Evolutionary conservation across 2,888 invertebrate species (phyloP).

Genomic region (Stegophylla sp.): DNA sequence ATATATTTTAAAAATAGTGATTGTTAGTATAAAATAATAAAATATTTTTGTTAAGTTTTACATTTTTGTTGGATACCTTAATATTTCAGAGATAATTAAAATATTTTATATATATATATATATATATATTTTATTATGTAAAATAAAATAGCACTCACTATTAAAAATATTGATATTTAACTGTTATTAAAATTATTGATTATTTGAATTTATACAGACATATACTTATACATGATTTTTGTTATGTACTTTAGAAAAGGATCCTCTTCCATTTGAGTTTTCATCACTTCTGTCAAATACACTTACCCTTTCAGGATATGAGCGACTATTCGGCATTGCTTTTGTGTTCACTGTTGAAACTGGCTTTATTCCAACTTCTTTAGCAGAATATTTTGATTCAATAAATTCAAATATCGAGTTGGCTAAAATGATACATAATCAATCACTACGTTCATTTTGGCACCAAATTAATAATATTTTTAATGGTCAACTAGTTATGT

Average conservation of each 20-base stretch:
- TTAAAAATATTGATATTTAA: neutral
- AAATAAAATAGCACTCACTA: too few species aligned
- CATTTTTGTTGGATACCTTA: too few species aligned
- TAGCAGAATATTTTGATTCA: conserved; percentile 28
- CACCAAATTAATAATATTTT: conserved; percentile 18
- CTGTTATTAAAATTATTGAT: neutral
- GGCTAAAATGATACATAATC: conserved; percentile 21
- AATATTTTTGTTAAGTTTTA: too few species aligned
- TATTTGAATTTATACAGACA: neutral
- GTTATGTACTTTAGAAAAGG: conserved; percentile 13
- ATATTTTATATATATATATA: too few species aligned
- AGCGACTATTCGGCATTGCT: conserved; percentile 32
- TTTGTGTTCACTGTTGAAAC: conserved; percentile 52
- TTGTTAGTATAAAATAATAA: too few species aligned
- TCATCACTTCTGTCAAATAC: conserved; percentile 39
- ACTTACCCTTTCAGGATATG: conserved; percentile 1
- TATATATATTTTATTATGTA: too few species aligned
- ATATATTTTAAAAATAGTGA: too few species aligned
- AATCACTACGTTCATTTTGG: conserved; percentile 40
- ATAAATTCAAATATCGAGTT: conserved; percentile 44
- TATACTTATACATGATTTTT: neutral
- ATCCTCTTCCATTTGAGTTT: conserved; percentile 9
- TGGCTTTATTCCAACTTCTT: conserved; percentile 55
- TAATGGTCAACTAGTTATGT: conserved; percentile 35
- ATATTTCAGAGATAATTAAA: too few species aligned